Percentiles rank a stretch among this genome's conserved stretches.
phyloP scores from a whole-genome alignment of 2,113 vertebrate species.

The Pomatorhinus ruficollis region DNA sequence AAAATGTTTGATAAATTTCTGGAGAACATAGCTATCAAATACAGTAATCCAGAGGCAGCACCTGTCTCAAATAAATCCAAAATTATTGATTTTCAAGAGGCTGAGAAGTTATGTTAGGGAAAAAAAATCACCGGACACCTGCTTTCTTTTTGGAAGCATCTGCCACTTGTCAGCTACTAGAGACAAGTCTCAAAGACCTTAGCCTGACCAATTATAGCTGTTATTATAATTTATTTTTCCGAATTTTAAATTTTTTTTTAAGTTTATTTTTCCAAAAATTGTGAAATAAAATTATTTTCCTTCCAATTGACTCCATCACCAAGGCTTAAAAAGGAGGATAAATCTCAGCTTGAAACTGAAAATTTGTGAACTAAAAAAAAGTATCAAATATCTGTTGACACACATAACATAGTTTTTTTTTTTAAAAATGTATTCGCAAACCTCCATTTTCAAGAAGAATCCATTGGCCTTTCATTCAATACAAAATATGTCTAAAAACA shows the following conservation, averaged over 20 bases:
- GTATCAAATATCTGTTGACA: not conserved
- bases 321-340: not conserved
- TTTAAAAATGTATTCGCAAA: not conserved
- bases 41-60: not conserved
- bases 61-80: not conserved
- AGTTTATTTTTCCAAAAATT: not conserved
- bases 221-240: not conserved
- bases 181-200: not conserved
- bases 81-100: not conserved
- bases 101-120: not conserved
- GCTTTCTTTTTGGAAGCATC: not conserved
- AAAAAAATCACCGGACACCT: not conserved
- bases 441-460: not conserved
- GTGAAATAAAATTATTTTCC: not conserved
- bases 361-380: not conserved
- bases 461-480: not conserved
- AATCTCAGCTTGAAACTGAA: not conserved
- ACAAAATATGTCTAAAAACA: not conserved
- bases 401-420: not conserved
- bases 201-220: not conserved
- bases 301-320: not conserved
- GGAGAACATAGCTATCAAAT: not conserved
- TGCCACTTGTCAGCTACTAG: not conserved
- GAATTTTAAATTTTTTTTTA: no score
- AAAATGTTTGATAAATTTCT: not conserved